Conservation (phyloP, 23 tunicate species). For the Trididemnum clinides region DNA sequence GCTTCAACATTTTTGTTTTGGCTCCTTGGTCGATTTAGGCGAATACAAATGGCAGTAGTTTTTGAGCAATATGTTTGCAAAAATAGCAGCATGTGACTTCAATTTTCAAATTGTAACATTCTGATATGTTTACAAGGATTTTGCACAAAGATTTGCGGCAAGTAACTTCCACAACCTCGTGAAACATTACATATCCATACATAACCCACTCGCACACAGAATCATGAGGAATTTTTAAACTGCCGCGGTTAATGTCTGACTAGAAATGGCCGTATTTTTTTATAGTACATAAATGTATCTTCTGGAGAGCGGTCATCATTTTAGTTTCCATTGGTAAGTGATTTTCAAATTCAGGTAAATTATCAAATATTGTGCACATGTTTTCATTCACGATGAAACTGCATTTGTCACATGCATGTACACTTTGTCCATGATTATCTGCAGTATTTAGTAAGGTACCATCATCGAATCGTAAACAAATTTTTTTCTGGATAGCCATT, state of each 20-base stretch:
- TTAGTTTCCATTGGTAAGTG: no score
- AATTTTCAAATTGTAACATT: not conserved
- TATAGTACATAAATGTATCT: no score
- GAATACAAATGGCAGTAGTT: conserved; percentile 1
- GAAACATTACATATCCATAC: not conserved
- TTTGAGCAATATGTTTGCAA: no score
- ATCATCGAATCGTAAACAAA: no score
- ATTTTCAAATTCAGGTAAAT: no score
- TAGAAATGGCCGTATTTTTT: not conserved
- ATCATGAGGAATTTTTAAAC: not conserved
- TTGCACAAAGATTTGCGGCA: not conserved
- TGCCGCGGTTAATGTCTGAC: not conserved
- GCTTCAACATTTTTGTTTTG: not conserved
- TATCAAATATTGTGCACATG: no score
- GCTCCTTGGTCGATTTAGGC: not conserved
- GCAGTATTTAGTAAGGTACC: no score
- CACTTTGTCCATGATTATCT: no score
- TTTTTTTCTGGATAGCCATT: no score
- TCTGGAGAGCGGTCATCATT: no score
- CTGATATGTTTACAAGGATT: not conserved
- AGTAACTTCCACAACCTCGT: not conserved
- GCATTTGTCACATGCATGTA: no score
- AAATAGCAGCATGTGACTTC: not conserved
- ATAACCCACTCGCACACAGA: not conserved
- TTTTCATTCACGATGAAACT: no score